A percentile compares a stretch with the other conserved stretches of the same genome.
phyloP scores from a whole-genome alignment of 2,113 vertebrate species.

The Pedionomus torquatus region DNA sequence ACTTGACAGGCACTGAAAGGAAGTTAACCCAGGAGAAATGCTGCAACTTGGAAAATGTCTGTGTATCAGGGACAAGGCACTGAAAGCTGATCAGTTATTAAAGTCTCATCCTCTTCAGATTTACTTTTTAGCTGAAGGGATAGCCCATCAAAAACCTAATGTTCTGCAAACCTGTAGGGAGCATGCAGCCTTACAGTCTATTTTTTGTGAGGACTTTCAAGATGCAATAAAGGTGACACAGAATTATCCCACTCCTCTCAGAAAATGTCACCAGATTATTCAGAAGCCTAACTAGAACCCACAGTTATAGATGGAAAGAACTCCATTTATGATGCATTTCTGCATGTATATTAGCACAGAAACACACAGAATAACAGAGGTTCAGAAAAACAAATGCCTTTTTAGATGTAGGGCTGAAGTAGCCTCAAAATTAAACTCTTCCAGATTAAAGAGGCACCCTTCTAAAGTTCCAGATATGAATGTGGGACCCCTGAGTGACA shows the following conservation, averaged over 20 bases:
- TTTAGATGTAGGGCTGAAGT: background rate
- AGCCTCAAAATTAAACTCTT: background rate
- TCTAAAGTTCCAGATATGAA: background rate
- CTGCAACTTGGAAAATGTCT: background rate
- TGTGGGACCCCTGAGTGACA: background rate
- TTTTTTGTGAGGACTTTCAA: background rate
- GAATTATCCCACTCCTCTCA: background rate
- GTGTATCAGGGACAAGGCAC: background rate
- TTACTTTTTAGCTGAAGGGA: background rate
- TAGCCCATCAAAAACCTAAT: background rate
- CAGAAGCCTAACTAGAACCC: background rate
- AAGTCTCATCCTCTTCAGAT: background rate
- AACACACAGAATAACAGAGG: background rate
- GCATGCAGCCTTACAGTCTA: background rate
- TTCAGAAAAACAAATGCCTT: background rate
- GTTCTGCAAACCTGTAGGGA: background rate
- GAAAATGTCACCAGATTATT: background rate
- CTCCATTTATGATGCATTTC: background rate
- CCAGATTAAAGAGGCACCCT: background rate
- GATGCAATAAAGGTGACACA: background rate
- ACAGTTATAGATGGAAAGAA: background rate
- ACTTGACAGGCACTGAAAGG: background rate
- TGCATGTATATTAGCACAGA: background rate
- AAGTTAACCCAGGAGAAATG: background rate
- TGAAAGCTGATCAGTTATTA: background rate